Percentiles rank a stretch among this genome's conserved stretches.
phyloP scores from a whole-genome alignment of 2,888 invertebrate genomes.

The Sminthurinus aureus region DNA sequence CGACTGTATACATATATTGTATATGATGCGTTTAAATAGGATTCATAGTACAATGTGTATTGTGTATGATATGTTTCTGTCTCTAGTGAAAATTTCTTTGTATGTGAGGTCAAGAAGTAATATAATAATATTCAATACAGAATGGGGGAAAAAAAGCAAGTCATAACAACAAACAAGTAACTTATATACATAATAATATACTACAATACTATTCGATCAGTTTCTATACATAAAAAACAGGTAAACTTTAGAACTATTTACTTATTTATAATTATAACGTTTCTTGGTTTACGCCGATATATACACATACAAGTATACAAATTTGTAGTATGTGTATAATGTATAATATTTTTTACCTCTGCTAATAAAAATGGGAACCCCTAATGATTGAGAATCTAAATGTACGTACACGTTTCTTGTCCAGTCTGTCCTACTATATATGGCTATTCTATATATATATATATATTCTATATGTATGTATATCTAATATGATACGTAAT shows the following conservation, averaged over 20 bases:
- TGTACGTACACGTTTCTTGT: not conserved
- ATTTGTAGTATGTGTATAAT: no score
- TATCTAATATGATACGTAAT: no score
- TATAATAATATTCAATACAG: no score
- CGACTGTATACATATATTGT: not conserved
- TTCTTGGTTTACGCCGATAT: not conserved
- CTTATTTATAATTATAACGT: not conserved
- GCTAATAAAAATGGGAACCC: not conserved
- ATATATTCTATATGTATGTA: not conserved
- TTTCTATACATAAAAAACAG: not conserved
- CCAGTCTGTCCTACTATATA: slow-evolving; percentile 12
- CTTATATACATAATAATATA: not conserved
- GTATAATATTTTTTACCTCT: not conserved
- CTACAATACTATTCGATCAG: not conserved
- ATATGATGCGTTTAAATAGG: not conserved
- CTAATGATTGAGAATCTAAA: slow-evolving; percentile 24
- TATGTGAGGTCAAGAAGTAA: no score
- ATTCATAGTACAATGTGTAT: not conserved
- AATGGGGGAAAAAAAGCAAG: not conserved
- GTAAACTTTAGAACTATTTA: not conserved
- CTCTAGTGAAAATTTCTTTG: no score
- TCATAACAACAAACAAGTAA: not conserved
- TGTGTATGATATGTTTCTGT: no score
- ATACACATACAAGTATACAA: no score
- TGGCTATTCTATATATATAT: not conserved